These are phyloP conservation scores for Orbicella faveolata DNA, from an alignment of 64 coral and sea anemone species.

Conservation along the genomic window DNA sequence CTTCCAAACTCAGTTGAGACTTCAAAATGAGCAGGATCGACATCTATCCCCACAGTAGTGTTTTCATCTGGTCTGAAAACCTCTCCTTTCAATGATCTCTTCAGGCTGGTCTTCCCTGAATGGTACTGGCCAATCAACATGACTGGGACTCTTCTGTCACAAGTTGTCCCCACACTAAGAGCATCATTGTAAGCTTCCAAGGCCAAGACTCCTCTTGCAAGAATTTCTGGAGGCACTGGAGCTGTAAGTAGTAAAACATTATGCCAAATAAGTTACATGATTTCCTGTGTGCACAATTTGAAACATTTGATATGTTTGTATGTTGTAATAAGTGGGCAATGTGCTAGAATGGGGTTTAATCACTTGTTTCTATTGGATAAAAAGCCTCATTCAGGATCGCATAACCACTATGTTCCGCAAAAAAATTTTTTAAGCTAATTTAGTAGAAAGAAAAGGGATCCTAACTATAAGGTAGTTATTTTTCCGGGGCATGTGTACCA, in stretches of 20 bases:
- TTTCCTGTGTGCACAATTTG: no score
- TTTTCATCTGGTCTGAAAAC: neutral
- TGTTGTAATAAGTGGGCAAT: no score
- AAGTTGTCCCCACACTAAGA: neutral
- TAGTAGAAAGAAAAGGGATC: no score
- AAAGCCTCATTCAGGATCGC: no score
- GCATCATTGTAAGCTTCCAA: neutral
- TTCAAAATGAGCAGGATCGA: neutral
- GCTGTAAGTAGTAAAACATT: neutral
- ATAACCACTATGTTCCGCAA: no score
- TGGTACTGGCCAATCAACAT: neutral
- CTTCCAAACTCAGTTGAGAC: neutral
- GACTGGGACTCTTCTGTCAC: neutral
- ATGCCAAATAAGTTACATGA: no score
- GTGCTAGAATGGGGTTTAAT: no score
- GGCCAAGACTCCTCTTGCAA: neutral
- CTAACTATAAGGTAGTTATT: no score
- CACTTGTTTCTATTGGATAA: no score
- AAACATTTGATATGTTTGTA: no score
- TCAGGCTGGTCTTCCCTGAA: neutral
- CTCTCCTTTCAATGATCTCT: neutral
- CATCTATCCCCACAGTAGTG: neutral
- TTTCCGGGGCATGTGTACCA: no score
- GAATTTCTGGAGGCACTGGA: neutral
- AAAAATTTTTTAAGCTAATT: no score